Base-by-base conservation (phyloP, 92 coral and sea anemone species). In the Heteractis magnifica region DNA sequence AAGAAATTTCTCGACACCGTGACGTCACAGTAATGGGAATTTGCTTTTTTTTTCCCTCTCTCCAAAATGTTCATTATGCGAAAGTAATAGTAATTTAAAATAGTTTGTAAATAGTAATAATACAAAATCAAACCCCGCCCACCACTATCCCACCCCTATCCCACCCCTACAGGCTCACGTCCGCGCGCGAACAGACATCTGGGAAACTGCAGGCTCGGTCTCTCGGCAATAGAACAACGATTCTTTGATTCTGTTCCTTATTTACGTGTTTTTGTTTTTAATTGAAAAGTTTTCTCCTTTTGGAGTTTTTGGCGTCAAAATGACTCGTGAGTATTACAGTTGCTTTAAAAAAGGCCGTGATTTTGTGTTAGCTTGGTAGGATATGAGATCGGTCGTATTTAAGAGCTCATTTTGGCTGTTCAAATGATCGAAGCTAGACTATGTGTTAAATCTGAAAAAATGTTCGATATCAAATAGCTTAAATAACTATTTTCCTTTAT, bases 291-390 rank as follows among this genome's bases (percentile, higher is more conserved):
- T 62, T 62, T 62, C 70, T 62, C 23, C 70, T 62, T 62, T 62
- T 62, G 70, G 70, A 62, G 70, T 62, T 62, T 62, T 62, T 20
- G 70, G 80, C 77, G 55, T 49, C 77, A 52, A 77, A 77, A 77
- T 77, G 80, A 77, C 80, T 49, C 80, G 80, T 77, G 23, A 77
- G 80, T 77, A 77, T 49, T 3, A n/a, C 19, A 13, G 8, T 23
- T 51, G 20, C 34, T n/a, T 18, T n/a, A 0, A 7, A 62, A 16
- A 9, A 62, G 12, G 23, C 26, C 70, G 12, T 62, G 10, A 4
- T 18, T 18, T 6, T 18, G 20, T n/a, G 6, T 62, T 62, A 18
- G 21, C 26, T 62, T 10, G 70, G 20, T 18, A 62, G 20, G 20
- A 18, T 23, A 12, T 18, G 8, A 9, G 26, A 62, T 62, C 23